Conservation (phyloP, 2,113 vertebrate genomes). For the Pituophis catenifer region DNA sequence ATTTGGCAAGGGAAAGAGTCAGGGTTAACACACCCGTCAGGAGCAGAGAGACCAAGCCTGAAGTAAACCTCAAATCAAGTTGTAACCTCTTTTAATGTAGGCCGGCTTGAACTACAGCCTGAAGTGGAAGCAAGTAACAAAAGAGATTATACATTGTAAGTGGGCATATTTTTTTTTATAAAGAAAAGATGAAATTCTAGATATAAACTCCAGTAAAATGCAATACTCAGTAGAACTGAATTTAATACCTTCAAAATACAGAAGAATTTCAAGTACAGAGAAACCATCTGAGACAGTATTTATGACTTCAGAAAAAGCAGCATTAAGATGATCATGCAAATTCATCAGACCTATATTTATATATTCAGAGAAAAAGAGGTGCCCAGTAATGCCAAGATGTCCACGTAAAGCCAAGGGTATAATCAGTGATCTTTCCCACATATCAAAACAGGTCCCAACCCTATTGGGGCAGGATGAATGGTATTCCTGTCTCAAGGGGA, state of each 20-base stretch:
- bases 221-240: conserved; percentile 14
- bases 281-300: conserved; percentile 32
- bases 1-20: conserved; percentile 9
- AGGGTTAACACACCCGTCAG: not conserved
- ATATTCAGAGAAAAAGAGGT: not conserved
- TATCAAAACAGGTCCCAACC: not conserved
- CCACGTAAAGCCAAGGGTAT: not conserved
- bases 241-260: conserved; percentile 41
- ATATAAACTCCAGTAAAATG: conserved; percentile 19
- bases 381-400: not conserved
- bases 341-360: not conserved
- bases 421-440: not conserved
- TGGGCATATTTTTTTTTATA: not conserved
- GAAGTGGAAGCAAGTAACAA: conserved; percentile 20
- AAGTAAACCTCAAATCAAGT: not conserved
- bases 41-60: not conserved
- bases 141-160: conserved; percentile 27
- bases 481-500: not conserved
- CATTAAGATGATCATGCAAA: not conserved
- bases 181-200: conserved; percentile 26
- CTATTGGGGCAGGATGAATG: not conserved
- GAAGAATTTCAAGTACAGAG: conserved; percentile 7
- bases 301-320: conserved; percentile 13
- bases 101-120: not conserved
- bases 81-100: conserved; percentile 11